Evolutionary conservation across 2,113 vertebrate species (phyloP).

Genomic region (Xyrauchen texanus): DNA sequence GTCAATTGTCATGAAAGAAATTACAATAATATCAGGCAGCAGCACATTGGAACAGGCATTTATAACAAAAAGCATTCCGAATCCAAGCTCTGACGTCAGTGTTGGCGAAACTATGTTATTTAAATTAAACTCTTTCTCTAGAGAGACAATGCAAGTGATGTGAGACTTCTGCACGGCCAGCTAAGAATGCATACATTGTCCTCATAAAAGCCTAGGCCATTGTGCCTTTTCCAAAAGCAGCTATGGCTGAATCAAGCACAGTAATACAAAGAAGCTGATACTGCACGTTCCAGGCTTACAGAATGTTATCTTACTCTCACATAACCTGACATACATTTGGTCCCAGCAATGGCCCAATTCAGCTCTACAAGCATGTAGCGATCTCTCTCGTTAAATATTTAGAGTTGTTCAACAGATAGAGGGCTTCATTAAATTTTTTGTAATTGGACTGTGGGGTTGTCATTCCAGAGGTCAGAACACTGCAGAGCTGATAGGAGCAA

Average conservation of each 20-base stretch:
- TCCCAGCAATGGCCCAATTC: conserved; percentile 26
- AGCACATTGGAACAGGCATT: conserved; percentile 9
- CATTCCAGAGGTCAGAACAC: conserved; percentile 16
- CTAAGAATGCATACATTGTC: conserved; percentile 1
- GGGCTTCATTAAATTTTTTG: conserved; percentile 15
- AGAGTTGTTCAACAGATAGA: conserved; percentile 19
- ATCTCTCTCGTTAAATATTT: conserved; percentile 39
- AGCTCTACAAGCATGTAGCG: conserved; percentile 17
- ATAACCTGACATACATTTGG: conserved; percentile 43
- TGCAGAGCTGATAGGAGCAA: conserved; percentile 13
- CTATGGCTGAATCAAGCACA: conserved; percentile 13
- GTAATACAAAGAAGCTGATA: not conserved
- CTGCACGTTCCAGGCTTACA: not conserved
- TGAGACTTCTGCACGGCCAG: conserved; percentile 13
- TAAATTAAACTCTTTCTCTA: conserved; percentile 15
- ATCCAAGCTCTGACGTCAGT: not conserved
- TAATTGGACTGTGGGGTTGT: conserved; percentile 4
- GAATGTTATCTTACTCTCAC: conserved; percentile 52
- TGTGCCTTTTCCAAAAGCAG: not conserved
- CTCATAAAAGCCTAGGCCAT: conserved; percentile 8
- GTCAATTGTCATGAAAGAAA: conserved; percentile 7
- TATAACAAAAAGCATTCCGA: not conserved
- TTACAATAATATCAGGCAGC: conserved; percentile 23
- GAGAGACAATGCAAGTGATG: conserved; percentile 35
- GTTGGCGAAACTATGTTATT: conserved; percentile 11